Percentiles rank a stretch among this genome's conserved stretches.
These are phyloP conservation scores for Hirudinaria manillensis DNA, from an alignment of 2,888 invertebrate species.

Conservation along the genomic window DNA sequence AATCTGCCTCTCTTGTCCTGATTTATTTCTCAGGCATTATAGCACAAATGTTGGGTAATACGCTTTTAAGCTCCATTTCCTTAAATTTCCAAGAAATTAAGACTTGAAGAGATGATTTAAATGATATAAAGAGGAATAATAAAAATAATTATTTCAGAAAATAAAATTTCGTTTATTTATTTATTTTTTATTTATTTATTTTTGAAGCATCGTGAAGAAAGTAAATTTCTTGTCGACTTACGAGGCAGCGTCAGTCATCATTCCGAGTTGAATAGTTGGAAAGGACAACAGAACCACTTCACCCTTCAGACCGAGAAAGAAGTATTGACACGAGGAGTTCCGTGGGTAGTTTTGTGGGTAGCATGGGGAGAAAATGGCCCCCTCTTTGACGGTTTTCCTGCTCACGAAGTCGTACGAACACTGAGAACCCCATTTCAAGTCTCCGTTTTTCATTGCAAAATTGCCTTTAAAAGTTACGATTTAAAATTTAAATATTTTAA, in stretches of 20 bases:
- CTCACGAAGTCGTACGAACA: constrained; percentile 22
- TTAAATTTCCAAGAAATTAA: too few species aligned
- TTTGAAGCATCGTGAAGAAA: too few species aligned
- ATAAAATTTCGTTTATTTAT: too few species aligned
- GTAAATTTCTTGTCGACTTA: not conserved
- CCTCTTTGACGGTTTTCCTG: constrained; percentile 21
- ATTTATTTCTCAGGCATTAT: too few species aligned
- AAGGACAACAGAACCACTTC: constrained; percentile 14
- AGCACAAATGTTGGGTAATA: too few species aligned
- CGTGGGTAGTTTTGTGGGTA: constrained; percentile 19
- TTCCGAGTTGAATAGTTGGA: constrained; percentile 2
- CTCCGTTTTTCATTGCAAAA: constrained; percentile 15
- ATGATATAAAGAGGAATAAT: too few species aligned
- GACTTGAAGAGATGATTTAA: too few species aligned
- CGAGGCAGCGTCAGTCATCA: not conserved
- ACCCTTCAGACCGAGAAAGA: not conserved
- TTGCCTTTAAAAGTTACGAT: not conserved
- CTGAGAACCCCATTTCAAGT: constrained; percentile 21
- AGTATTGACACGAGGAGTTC: constrained; percentile 8
- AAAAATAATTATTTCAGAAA: too few species aligned
- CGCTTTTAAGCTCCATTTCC: too few species aligned
- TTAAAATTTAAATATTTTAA: too few species aligned
- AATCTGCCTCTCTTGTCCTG: too few species aligned
- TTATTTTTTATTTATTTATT: too few species aligned
- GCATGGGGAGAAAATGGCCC: constrained; percentile 15